phyloP scores from a whole-genome alignment of 2,888 invertebrate genomes.

The Lysandra coridon region DNA sequence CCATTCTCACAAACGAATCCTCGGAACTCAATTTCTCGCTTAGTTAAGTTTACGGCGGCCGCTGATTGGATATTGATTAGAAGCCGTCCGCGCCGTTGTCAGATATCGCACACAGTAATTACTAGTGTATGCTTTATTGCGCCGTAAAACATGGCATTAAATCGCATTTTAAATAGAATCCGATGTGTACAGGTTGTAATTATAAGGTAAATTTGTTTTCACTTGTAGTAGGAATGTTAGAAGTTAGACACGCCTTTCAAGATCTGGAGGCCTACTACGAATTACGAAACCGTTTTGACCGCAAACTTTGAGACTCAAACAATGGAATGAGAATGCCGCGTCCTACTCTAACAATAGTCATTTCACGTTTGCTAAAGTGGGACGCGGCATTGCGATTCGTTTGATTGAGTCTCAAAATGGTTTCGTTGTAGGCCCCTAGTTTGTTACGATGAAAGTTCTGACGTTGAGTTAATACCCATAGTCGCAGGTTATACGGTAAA shows the following conservation, averaged over 20 bases:
- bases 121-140: slow-evolving; percentile 63
- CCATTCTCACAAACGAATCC: slow-evolving; percentile 45
- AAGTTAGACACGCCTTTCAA: neutral
- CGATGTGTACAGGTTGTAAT: slow-evolving; percentile 3
- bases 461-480: too few species aligned
- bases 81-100: slow-evolving; percentile 69
- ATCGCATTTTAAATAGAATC: slow-evolving; percentile 49
- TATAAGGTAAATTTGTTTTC: neutral
- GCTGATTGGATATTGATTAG: slow-evolving; percentile 80
- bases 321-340: too few species aligned
- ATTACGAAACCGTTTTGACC: too few species aligned
- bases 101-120: slow-evolving; percentile 75
- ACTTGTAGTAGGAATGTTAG: neutral
- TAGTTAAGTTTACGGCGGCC: slow-evolving; percentile 75
- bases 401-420: too few species aligned
- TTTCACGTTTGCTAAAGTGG: too few species aligned
- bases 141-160: slow-evolving; percentile 71
- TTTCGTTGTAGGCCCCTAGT: too few species aligned
- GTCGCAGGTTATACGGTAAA: too few species aligned
- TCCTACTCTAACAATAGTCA: too few species aligned
- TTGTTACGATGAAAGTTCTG: too few species aligned
- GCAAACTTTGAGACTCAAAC: too few species aligned
- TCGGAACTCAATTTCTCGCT: slow-evolving; percentile 75
- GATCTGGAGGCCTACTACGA: too few species aligned
- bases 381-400: too few species aligned